phyloP scores from a whole-genome alignment of 2,888 invertebrate genomes.

The Diarsia brunnea region DNA sequence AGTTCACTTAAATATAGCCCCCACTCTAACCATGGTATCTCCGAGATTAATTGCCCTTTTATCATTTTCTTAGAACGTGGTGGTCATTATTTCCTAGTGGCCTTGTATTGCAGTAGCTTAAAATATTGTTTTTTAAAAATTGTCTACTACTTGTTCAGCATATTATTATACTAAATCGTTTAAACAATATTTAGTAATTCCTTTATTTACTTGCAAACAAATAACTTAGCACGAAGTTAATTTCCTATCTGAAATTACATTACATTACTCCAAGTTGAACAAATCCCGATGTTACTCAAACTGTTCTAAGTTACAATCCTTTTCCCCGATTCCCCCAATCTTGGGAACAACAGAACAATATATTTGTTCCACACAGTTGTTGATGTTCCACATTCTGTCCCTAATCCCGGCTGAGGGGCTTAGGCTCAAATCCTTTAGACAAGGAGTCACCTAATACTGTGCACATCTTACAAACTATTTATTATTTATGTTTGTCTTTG shows the following conservation, averaged over 20 bases:
- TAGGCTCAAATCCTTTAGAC: slow-evolving; percentile 47
- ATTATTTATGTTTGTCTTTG: slow-evolving; percentile 21
- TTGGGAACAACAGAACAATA: slow-evolving; percentile 36
- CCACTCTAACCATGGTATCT: background rate
- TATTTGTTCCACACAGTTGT: slow-evolving; percentile 52
- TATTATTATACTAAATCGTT: background rate
- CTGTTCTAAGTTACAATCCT: slow-evolving; percentile 47
- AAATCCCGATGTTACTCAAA: slow-evolving; percentile 51
- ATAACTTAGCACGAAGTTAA: slow-evolving; percentile 46
- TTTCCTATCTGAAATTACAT: slow-evolving; percentile 54
- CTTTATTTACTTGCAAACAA: slow-evolving; percentile 45
- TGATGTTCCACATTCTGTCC: slow-evolving; percentile 42
- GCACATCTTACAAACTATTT: slow-evolving; percentile 28
- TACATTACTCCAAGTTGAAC: slow-evolving; percentile 39
- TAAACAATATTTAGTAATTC: slow-evolving; percentile 19
- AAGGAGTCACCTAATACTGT: slow-evolving; percentile 50
- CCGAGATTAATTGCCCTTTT: slow-evolving; percentile 1
- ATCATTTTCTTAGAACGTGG: too few relatives aligned
- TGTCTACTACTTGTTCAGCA: too few relatives aligned
- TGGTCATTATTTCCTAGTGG: too few relatives aligned
- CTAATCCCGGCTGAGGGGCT: slow-evolving; percentile 43
- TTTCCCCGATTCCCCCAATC: slow-evolving; percentile 25
- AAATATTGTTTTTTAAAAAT: too few relatives aligned
- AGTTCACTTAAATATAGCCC: too few relatives aligned
- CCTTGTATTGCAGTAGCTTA: too few relatives aligned